Evolutionary conservation across 1,140 invertebrate species (phyloP).

Genomic region (Coenobita brevimanus): DNA sequence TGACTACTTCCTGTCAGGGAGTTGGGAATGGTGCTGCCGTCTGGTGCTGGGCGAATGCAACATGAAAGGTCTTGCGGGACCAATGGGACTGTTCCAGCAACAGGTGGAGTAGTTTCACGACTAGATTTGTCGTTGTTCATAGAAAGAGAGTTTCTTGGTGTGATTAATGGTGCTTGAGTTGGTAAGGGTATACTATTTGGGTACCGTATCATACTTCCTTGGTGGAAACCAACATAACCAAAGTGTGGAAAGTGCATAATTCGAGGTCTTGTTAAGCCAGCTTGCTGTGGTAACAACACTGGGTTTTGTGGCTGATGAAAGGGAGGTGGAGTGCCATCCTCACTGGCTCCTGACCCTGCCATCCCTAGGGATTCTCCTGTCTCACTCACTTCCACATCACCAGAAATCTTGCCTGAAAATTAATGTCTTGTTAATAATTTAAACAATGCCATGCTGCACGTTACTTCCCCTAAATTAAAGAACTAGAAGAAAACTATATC

Average conservation of each 20-base stretch:
- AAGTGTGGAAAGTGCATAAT: constrained; percentile 53
- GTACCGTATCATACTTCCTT: constrained; percentile 44
- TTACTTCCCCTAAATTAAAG: too few relatives aligned
- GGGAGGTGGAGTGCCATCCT: constrained; percentile 59
- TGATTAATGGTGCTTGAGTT: constrained; percentile 30
- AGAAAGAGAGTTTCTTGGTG: constrained; percentile 48
- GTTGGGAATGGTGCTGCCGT: constrained; percentile 32
- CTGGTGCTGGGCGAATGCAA: constrained; percentile 39
- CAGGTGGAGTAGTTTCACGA: constrained; percentile 54
- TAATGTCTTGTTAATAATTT: too few relatives aligned
- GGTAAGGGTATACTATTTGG: constrained; percentile 46
- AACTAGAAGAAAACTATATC: too few relatives aligned
- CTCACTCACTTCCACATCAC: constrained; percentile 44
- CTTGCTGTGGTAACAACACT: constrained; percentile 51
- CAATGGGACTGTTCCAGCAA: constrained; percentile 40
- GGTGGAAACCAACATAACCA: constrained; percentile 38
- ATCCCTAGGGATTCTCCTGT: constrained; percentile 20
- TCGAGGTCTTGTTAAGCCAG: constrained; percentile 38
- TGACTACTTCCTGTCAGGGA: constrained; percentile 34
- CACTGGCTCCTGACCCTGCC: constrained; percentile 57
- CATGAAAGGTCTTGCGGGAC: constrained; percentile 48
- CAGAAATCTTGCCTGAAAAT: constrained; percentile 45
- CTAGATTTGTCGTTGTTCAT: constrained; percentile 49
- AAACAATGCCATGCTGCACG: too few relatives aligned
- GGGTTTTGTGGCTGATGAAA: constrained; percentile 56